phyloP scores from a whole-genome alignment of 2,888 invertebrate species.

The Beris morrisii region DNA sequence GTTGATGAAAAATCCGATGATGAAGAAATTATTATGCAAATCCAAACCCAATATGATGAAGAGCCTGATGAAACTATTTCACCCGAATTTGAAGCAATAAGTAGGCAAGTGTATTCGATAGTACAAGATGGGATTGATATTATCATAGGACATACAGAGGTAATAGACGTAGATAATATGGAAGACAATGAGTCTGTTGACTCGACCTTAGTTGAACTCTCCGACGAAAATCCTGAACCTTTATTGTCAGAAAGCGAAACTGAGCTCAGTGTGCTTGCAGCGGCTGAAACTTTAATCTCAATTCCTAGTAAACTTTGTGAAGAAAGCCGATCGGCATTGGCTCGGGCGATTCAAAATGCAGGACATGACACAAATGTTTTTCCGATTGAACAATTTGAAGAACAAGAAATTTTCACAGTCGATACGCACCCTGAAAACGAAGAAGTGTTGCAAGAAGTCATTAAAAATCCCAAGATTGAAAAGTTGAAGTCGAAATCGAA shows the following conservation, averaged over 20 bases:
- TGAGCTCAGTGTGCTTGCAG: constrained; percentile 37
- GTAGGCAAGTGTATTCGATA: background rate
- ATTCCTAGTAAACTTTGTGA: constrained; percentile 38
- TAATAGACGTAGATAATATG: background rate
- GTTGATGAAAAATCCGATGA: background rate
- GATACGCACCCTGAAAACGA: background rate
- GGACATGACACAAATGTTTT: too few relatives aligned
- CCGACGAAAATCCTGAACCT: constrained; percentile 24
- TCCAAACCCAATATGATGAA: background rate
- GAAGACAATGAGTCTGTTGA: constrained; percentile 19
- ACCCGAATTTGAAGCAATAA: background rate
- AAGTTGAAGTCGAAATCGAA: too few relatives aligned
- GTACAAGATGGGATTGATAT: background rate
- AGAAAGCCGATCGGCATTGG: constrained; percentile 6
- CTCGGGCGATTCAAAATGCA: too few relatives aligned
- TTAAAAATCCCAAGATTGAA: too few relatives aligned
- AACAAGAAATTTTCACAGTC: background rate
- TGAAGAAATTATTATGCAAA: background rate
- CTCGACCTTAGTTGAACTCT: constrained; percentile 3
- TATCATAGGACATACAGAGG: background rate
- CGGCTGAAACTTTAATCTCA: constrained; percentile 41
- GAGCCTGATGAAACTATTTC: background rate
- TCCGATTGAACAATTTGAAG: background rate
- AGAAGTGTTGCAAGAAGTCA: background rate
- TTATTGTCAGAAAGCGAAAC: constrained; percentile 3